phyloP scores from a whole-genome alignment of 2,113 vertebrate genomes.

The Chaenocephalus aceratus region DNA sequence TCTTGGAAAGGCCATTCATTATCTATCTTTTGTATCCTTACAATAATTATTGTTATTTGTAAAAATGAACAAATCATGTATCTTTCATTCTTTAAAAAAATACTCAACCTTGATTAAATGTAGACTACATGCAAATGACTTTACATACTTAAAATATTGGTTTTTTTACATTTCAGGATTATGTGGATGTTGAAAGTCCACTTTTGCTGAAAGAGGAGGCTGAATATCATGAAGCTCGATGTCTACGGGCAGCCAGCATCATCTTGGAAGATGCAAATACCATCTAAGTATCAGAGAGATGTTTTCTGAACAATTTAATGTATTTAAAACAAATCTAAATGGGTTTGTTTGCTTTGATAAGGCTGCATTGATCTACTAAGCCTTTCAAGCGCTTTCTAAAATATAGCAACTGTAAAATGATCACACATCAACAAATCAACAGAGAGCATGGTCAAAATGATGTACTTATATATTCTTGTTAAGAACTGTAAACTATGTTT shows the following conservation, averaged over 20 bases:
- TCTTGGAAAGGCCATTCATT: neutral
- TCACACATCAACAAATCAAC: neutral
- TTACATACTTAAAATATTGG: neutral
- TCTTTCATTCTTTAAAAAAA: neutral
- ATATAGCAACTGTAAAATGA: neutral
- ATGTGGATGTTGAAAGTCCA: slow-evolving; percentile 77
- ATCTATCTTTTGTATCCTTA: neutral
- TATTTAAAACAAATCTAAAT: neutral
- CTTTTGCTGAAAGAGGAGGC: slow-evolving; percentile 30
- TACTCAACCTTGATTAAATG: neutral
- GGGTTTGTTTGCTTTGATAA: neutral
- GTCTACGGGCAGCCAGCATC: slow-evolving; percentile 6
- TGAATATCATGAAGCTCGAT: slow-evolving; percentile 33
- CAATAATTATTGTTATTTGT: neutral
- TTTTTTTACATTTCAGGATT: slow-evolving; percentile 71
- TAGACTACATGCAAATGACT: neutral
- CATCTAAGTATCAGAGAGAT: neutral
- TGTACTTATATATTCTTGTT: neutral
- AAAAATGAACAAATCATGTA: neutral
- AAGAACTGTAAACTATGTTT: neutral
- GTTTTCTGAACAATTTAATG: too few relatives aligned
- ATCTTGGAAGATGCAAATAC: neutral
- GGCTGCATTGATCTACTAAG: neutral
- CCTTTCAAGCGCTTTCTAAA: too few relatives aligned
- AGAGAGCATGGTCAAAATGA: neutral